Percentiles rank a stretch among this genome's conserved stretches.
Evolutionary conservation across 23 tunicate genomes (phyloP).

Genomic region (Ciona savignyi): DNA sequence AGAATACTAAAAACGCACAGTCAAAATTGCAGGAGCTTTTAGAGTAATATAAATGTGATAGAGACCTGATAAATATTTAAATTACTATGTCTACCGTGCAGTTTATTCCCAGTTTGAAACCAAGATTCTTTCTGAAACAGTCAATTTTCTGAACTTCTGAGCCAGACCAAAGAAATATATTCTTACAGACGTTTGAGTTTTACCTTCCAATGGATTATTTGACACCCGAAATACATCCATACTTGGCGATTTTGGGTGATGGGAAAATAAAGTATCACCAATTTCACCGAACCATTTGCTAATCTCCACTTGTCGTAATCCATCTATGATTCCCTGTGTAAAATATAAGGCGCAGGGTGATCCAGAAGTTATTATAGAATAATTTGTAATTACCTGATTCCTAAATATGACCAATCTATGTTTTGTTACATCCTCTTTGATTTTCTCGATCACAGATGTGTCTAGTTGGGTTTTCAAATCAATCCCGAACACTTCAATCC

Average conservation of each 20-base stretch:
- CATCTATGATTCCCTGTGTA: constrained; percentile 20
- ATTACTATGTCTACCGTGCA: too few relatives aligned
- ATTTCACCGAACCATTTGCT: constrained; percentile 51
- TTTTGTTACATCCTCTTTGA: constrained; percentile 39
- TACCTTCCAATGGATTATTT: constrained; percentile 38
- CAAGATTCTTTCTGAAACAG: too few relatives aligned
- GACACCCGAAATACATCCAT: constrained; percentile 42
- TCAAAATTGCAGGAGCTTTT: too few relatives aligned
- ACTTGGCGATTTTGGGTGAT: constrained; percentile 43
- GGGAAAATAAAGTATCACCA: constrained; percentile 17
- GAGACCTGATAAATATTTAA: too few relatives aligned
- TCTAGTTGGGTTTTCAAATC: constrained; percentile 15
- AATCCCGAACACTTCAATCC: constrained; percentile 40
- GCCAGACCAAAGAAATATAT: too few relatives aligned
- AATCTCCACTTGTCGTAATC: constrained; percentile 32
- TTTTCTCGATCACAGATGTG: constrained; percentile 1
- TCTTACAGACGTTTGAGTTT: too few relatives aligned
- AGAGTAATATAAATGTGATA: too few relatives aligned
- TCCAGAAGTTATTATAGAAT: too few relatives aligned
- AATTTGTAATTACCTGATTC: constrained; percentile 23
- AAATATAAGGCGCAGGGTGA: too few relatives aligned
- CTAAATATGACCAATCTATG: constrained; percentile 38
- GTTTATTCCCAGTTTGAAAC: too few relatives aligned
- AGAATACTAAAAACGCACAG: too few relatives aligned
- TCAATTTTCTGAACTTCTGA: too few relatives aligned